Conservation (phyloP, 2,113 vertebrate genomes). For the Lucifuga dentata region DNA sequence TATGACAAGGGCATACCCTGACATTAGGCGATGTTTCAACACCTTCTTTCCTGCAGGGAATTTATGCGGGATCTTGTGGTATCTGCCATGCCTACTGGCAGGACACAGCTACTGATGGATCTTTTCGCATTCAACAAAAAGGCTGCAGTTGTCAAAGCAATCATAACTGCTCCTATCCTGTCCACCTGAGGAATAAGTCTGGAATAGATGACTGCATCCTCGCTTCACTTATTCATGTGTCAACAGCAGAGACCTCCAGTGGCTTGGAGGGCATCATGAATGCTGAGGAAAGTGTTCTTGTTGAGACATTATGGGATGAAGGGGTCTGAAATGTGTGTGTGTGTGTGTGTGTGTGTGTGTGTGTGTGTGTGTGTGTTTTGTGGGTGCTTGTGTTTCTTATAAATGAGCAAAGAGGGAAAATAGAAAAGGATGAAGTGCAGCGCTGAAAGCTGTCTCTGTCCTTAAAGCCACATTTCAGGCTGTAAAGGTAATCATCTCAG, state of each 20-base stretch:
- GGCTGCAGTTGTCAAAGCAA: conserved; percentile 29
- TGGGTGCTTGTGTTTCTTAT: not conserved
- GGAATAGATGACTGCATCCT: conserved; percentile 37
- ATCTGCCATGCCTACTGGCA: conserved; percentile 4
- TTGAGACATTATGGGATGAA: not conserved
- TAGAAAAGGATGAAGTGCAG: conserved; percentile 15
- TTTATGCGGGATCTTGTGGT: conserved; percentile 28
- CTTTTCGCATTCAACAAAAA: conserved; percentile 44
- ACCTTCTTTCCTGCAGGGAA: conserved; percentile 40
- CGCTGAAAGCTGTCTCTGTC: conserved; percentile 41
- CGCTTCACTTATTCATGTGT: conserved; percentile 22
- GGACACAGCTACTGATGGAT: conserved; percentile 7
- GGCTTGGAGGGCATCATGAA: conserved; percentile 23
- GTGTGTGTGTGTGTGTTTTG: not conserved
- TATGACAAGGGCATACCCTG: conserved; percentile 55
- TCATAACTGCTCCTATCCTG: conserved; percentile 17
- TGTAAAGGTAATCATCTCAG: conserved; percentile 64
- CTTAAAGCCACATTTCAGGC: conserved; percentile 53
- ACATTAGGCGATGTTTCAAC: conserved; percentile 60
- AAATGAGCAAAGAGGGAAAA: conserved; percentile 19
- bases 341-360: conserved; percentile 7
- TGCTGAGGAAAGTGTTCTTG: conserved; percentile 2
- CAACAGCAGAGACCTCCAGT: conserved; percentile 9
- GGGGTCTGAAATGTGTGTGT: conserved; percentile 12
- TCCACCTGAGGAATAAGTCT: conserved; percentile 15